Evolutionary conservation across 2,888 invertebrate species (phyloP).

Genomic region (Mythimna vitellina): DNA sequence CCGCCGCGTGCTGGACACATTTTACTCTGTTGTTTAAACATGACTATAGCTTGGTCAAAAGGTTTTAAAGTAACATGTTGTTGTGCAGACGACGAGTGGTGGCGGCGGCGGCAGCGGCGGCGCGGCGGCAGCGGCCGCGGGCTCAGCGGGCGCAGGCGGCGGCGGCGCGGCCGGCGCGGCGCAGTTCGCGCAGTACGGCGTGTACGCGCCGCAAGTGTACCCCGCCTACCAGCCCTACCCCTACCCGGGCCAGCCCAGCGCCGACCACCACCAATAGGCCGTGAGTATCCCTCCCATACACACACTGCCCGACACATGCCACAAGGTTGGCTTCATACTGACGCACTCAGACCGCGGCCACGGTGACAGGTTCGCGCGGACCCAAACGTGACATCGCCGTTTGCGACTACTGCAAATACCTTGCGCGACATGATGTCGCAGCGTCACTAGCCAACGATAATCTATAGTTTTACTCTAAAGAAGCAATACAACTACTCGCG

Average conservation of each 20-base stretch:
- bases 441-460: too few species aligned
- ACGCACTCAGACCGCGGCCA: background rate
- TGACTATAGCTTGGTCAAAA: too few species aligned
- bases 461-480: too few species aligned
- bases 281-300: conserved; percentile 62
- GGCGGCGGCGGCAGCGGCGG: conserved; percentile 30
- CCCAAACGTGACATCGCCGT: too few species aligned
- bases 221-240: conserved; percentile 78
- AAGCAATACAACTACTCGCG: too few species aligned
- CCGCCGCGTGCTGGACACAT: too few species aligned
- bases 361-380: background rate
- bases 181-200: conserved; percentile 76
- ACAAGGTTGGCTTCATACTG: too few species aligned
- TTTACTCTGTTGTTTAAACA: too few species aligned
- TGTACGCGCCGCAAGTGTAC: conserved; percentile 81
- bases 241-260: conserved; percentile 76
- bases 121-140: conserved; percentile 54
- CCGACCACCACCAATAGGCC: conserved; percentile 80
- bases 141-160: conserved; percentile 7
- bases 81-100: conserved; percentile 26
- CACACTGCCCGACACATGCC: background rate
- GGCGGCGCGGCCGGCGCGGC: conserved; percentile 16
- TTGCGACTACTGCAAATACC: too few species aligned
- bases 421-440: too few species aligned
- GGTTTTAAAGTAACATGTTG: background rate